Base-by-base conservation (phyloP, 2,797 vertebrate species). In the Amniataba percoides region DNA sequence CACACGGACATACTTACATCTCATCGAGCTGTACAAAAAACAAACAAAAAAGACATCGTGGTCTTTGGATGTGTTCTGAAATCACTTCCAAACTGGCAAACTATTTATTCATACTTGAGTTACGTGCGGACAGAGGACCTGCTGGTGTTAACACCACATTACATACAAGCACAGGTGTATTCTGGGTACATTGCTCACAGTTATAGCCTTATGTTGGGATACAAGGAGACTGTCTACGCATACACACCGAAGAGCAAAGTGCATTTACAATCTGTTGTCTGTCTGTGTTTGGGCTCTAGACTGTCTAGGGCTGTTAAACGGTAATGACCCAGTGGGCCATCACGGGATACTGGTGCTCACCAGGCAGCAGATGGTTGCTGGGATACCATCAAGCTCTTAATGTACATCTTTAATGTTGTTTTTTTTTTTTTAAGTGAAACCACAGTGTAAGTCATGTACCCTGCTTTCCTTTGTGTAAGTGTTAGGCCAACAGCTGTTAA, bases 341-440 rank as follows among this genome's bases (percentile, higher is more conserved):
- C 62, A 78, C 71, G 61, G 52, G 57, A 60, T 78, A 65, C 67
- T 83, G 70, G 64, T 82, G 21, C 53, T 69, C 75, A 72, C 71
- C 82, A 85, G 68, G 79, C 78, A 88, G 46, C 89, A 90, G 88
- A 88, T 87, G 90, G 89, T 79, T 87, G 61, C 80, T 74, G 74
- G 71, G 81, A 83, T 34, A 77, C 61, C 59, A 80, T 85, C 72
- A 61, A 31, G 67, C 69, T 86, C 57, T 87, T 74, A 65, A 66
- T 76, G 70, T 87, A 78, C 7, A 8, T 82, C 60, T 78, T 83
- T 7, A 65, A 60, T 80, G 71, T 77, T 42, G 14, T 46, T 76
- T 42, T 69, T 74, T 42, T 16, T 46, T 76, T 42, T 69, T 74
- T 36, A 52, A 69, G 40, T 60, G 48, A 78, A 45, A 56, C 34